Evolutionary conservation across 2,797 vertebrate species (phyloP).

Genomic region (Serranus cabrilla): DNA sequence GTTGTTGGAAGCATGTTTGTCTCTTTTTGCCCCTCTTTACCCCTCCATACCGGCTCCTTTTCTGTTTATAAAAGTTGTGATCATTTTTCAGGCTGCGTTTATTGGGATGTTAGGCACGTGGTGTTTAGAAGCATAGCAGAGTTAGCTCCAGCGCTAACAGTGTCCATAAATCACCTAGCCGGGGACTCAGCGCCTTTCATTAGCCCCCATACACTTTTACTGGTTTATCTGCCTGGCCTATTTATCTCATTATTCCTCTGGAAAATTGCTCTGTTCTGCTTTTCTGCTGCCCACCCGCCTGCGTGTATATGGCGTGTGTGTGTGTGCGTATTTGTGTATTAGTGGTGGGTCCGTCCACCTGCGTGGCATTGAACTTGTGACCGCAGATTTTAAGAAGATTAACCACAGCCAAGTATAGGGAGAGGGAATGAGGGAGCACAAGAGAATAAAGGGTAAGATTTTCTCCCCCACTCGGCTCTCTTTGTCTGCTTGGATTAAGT

Average conservation of each 20-base stretch:
- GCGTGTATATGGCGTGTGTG: slow-evolving; percentile 50
- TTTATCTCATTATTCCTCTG: slow-evolving; percentile 85
- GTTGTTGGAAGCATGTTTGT: slow-evolving; percentile 77
- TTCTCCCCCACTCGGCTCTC: slow-evolving; percentile 80
- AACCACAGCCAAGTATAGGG: slow-evolving; percentile 82
- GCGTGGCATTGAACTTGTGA: slow-evolving; percentile 85
- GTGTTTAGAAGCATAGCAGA: slow-evolving; percentile 72
- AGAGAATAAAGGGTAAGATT: slow-evolving; percentile 82
- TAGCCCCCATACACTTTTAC: slow-evolving; percentile 81
- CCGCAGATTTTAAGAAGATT: slow-evolving; percentile 86
- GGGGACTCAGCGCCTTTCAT: slow-evolving; percentile 82
- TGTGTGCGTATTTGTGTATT: slow-evolving; percentile 67
- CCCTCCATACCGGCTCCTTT: slow-evolving; percentile 42
- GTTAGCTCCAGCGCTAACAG: slow-evolving; percentile 75
- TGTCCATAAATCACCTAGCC: slow-evolving; percentile 83
- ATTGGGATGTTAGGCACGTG: slow-evolving; percentile 70
- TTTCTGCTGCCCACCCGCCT: slow-evolving; percentile 75
- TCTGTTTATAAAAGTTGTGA: slow-evolving; percentile 76
- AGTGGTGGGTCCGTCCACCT: slow-evolving; percentile 83
- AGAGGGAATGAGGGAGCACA: slow-evolving; percentile 80
- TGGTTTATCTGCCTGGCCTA: slow-evolving; percentile 81
- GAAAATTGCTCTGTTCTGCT: slow-evolving; percentile 81
- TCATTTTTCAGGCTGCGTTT: slow-evolving; percentile 80
- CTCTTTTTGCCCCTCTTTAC: slow-evolving; percentile 52
- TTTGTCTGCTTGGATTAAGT: slow-evolving; percentile 86